Base-by-base conservation (phyloP, 2,797 vertebrate genomes). In the Apodemus agrarius region DNA sequence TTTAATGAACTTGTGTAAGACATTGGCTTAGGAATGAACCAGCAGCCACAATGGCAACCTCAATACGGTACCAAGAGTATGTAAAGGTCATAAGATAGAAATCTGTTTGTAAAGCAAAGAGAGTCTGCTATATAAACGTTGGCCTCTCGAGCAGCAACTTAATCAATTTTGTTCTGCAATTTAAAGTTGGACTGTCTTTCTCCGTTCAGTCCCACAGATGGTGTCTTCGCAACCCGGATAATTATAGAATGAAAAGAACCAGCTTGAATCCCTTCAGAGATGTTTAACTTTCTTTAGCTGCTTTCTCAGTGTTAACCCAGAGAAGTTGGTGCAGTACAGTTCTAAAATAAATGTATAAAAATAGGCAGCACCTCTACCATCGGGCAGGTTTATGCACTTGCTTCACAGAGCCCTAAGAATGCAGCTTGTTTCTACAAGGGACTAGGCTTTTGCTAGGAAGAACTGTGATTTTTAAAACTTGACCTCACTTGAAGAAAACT, bases 81-180 rank as follows among this genome's bases (percentile, higher is more conserved):
- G 37, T 78, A 94, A 92, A 95, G 31, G 63, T 88, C 83, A 59
- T 90, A 90, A 92, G 82, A 89, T 63, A 84, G 21, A 88, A 43
- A 90, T 89, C 94, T 94, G 85, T 96, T 90, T 95, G 90, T 81
- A 96, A 91, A 96, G 34, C 85, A 80, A 59, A 95, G 86, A 92
- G 37, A 86, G 57, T 90, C 93, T 90, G 74, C 90, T 72, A 82
- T 78, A 96, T 57, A 91, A 89, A 91, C 57, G 79, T 75, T 94
- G 83, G n/a, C 76, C 87, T 93, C 93, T 59, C 29, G 46, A 95
- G 87, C 34, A 97, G 84, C 79, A 85, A 81, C 40, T 90, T 95
- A n/a, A 89, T 95, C 65, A 87, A 91, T 95, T 96, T 89, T 92
- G 22, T 26, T 90, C 74, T 94, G 86, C 95, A 85, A 90, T 92